Evolutionary conservation across 2,888 invertebrate genomes (phyloP), one percentile per base, ranked within the genome.

Genomic region (Athripsodes cinereus): DNA sequence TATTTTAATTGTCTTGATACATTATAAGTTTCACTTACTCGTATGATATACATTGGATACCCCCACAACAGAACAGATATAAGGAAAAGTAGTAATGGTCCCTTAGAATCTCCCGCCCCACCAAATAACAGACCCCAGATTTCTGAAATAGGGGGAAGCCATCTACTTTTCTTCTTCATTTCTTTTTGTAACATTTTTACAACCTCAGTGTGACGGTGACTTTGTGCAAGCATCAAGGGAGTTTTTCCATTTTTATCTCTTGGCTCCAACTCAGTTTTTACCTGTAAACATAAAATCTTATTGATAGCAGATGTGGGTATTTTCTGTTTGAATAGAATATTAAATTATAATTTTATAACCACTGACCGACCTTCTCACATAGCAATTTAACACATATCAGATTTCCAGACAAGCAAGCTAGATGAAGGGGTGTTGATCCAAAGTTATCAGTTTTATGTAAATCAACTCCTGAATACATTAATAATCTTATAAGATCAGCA

Each of bases 221-320:
- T 91, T 69, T 88, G 88, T 0, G 95, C 94, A 58, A 96, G 74
- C 84, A 92, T 90, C 31, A 94, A 74, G 0, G 95, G 95, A 0
- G 94, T 95, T 74, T 94, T 94, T 2, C 91, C 92, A 72, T 95
- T 94, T 71, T 93, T 94, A 69, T 95, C 95, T 11, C 88, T 81
- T 1, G 92, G 88, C 68, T 92, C 90, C 58, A 95, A 72, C 68
- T 93, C 92, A 22, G 94, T 87, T 70, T 90, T 90, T 60, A 92
- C 92, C 85, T 88, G 21, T 22, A 55, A 47, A 22, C 26, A 35
- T 26, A 26, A 26, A 26, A 10, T n/a, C n/a, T n/a, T n/a, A n/a
- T n/a, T n/a, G n/a, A n/a, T n/a, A n/a, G n/a, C n/a, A n/a, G n/a
- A n/a, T n/a, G n/a, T n/a, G n/a, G n/a, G n/a, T n/a, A n/a, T n/a